Evolutionary conservation across 1,140 invertebrate genomes (phyloP), one percentile per base, ranked within the genome.

Genomic region (Dendrolimus kikuchii): DNA sequence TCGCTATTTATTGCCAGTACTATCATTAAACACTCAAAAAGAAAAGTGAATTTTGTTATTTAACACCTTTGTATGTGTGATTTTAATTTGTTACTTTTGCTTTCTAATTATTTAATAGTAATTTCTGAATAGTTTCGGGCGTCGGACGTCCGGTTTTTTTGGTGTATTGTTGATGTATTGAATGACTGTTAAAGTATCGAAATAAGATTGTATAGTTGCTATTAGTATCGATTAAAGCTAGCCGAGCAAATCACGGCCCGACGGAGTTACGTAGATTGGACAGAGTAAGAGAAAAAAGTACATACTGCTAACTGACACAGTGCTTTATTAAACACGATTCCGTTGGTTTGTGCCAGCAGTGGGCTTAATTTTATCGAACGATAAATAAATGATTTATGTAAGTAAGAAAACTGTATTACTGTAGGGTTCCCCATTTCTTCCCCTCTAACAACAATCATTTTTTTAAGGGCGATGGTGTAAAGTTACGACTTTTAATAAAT

Each of bases 261-360:
- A 54, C 55, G 56, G 64, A 71, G 63, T 61, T 64, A 66, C 64
- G 60, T 66, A 61, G 68, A 71, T 76, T 70, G 73, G 66, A 65
- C 65, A 62, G 68, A 59, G 59, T 65, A 59, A 72, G 59, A 63
- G 64, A 73, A 81, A 81, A 84, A 85, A 77, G 57, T 59, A 64
- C 68, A 70, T 71, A 81, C 81, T 78, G 81, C 81, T 83, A 81
- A 59, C 67, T 79, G 80, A 81, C 80, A 85, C 70, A 81, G 74
- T 81, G 77, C 62, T 84, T 80, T 80, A 81, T 82, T 74, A 72
- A 76, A 70, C 70, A 75, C 62, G 67, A 74, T 78, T 69, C 69
- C 62, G 65, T 74, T 74, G 65, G 66, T 58, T 46, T 55, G 52
- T 44, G 60, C 61, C 59, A 68, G 75, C 71, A 62, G 67, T 68